Conservation (phyloP, 2,113 vertebrate species). For the Jaculus jaculus region DNA sequence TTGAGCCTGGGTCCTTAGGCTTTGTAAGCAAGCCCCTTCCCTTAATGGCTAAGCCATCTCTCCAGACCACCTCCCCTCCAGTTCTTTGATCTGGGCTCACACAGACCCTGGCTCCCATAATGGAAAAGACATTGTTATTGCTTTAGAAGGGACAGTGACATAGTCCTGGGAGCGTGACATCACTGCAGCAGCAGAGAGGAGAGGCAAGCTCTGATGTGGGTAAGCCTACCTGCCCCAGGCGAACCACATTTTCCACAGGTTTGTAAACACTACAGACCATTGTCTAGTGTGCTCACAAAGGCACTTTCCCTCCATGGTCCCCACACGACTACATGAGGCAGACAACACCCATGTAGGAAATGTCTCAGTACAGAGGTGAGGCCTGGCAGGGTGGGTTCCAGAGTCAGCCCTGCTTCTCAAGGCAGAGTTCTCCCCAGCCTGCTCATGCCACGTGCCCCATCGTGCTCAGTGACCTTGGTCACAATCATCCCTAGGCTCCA, state of each 20-base stretch:
- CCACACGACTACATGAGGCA: not conserved
- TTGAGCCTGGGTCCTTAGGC: too few relatives aligned
- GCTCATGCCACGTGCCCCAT: not conserved
- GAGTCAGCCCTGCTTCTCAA: not conserved
- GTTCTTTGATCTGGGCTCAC: not conserved
- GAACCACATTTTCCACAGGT: not conserved
- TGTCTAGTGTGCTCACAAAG: not conserved
- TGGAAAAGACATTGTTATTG: not conserved
- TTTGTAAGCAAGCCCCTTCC: too few relatives aligned
- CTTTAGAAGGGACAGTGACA: not conserved
- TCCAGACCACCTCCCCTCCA: too few relatives aligned
- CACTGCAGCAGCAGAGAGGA: not conserved
- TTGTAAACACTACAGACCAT: too few relatives aligned
- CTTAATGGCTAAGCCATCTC: too few relatives aligned
- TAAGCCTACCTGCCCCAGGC: not conserved
- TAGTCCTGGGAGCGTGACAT: not conserved
- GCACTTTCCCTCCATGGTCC: rapidly evolving
- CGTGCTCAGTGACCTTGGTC: not conserved
- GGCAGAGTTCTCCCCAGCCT: not conserved
- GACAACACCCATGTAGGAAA: not conserved
- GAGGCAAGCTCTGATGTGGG: too few relatives aligned
- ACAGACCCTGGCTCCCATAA: not conserved
- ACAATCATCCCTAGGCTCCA: not conserved
- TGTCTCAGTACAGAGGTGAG: not conserved
- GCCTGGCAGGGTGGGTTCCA: not conserved